phyloP scores from a whole-genome alignment of 2,113 vertebrate genomes.

The Oryctolagus cuniculus region DNA sequence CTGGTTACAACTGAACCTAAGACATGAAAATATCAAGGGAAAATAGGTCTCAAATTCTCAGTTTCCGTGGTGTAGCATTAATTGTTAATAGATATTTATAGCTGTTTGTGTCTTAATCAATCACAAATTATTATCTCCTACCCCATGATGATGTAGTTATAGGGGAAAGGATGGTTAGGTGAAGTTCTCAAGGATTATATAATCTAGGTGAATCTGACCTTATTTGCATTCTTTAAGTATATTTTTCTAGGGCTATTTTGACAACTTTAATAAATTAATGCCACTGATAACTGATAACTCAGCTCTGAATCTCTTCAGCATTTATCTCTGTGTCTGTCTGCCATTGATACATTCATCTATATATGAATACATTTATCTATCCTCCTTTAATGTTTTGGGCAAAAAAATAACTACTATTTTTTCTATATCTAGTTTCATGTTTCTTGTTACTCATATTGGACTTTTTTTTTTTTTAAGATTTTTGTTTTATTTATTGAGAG shows the following conservation, averaged over 20 bases:
- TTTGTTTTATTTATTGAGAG: too few relatives aligned
- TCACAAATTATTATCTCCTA: background rate
- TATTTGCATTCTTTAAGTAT: constrained; percentile 27
- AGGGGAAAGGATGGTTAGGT: background rate
- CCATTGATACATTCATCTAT: background rate
- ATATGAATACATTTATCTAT: background rate
- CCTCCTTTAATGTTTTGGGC: background rate
- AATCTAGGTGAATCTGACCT: background rate
- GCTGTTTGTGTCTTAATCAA: constrained; percentile 44
- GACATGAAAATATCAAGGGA: background rate
- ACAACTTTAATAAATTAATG: background rate
- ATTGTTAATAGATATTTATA: constrained; percentile 19
- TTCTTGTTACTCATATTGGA: too few relatives aligned
- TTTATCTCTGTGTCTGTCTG: background rate
- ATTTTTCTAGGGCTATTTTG: constrained; percentile 42
- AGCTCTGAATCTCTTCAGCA: background rate
- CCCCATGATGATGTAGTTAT: background rate
- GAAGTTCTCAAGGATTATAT: background rate
- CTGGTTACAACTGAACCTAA: background rate
- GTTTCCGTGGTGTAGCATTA: background rate
- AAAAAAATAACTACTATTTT: background rate
- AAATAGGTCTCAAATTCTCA: background rate
- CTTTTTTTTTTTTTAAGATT: too few relatives aligned
- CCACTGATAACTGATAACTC: background rate
- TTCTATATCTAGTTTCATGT: background rate